These are phyloP conservation scores for Telenomus remus DNA, from an alignment of 1,140 invertebrate genomes.

Conservation along the genomic window DNA sequence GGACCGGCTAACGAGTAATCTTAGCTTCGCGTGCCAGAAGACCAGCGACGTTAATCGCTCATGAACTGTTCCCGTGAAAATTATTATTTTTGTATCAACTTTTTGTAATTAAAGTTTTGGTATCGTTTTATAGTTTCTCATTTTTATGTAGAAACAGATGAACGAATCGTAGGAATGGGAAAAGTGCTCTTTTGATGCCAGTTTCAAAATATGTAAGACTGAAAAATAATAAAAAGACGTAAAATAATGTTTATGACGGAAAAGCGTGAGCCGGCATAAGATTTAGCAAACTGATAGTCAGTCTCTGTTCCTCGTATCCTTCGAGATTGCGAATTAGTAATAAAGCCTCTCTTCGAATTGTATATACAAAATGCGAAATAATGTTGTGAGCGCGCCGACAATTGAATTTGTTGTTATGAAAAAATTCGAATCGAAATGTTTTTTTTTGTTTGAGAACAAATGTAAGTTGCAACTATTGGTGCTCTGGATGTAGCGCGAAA, in stretches of 20 bases:
- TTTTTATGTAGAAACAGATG: neutral
- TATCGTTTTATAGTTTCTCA: neutral
- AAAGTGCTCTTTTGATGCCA: slow-evolving; percentile 16
- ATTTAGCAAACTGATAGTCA: slow-evolving; percentile 74
- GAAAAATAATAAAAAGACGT: slow-evolving; percentile 44
- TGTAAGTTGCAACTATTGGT: slow-evolving; percentile 42
- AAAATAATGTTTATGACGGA: slow-evolving; percentile 3
- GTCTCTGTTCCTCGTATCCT: slow-evolving; percentile 74
- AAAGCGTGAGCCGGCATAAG: slow-evolving; percentile 64
- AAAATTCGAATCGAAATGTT: neutral
- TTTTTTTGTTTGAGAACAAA: too few species aligned
- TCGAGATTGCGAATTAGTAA: slow-evolving; percentile 60
- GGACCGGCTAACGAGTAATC: slow-evolving; percentile 68
- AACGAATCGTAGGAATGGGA: neutral
- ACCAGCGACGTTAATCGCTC: slow-evolving; percentile 58
- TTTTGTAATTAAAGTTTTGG: neutral
- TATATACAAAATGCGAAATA: slow-evolving; percentile 36
- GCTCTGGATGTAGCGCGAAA: slow-evolving; percentile 50
- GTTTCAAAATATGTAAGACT: slow-evolving; percentile 62
- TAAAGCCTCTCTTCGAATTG: slow-evolving; percentile 45
- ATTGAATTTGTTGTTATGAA: slow-evolving; percentile 5
- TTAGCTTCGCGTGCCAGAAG: slow-evolving; percentile 66
- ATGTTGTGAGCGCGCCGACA: slow-evolving; percentile 12
- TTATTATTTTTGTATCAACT: slow-evolving; percentile 6
- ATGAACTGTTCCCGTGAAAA: slow-evolving; percentile 18